These are phyloP conservation scores for Chrysocyon brachyurus DNA, from an alignment of 2,797 vertebrate species.

Conservation along the genomic window DNA sequence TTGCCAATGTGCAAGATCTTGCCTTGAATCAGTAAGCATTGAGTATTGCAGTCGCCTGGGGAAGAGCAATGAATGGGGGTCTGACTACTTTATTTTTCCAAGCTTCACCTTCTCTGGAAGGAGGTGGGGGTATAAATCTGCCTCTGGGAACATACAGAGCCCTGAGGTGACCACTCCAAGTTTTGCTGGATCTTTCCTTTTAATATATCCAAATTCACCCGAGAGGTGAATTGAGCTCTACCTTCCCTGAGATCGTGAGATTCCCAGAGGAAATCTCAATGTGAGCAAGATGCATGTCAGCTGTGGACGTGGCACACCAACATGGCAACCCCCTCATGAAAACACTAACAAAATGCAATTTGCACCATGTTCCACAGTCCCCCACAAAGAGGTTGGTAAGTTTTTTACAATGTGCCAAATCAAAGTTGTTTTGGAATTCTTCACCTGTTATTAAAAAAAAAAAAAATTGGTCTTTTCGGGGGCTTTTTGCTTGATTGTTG, in stretches of 20 bases:
- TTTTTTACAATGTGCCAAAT: neutral
- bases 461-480: neutral
- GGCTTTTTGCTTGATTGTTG: neutral
- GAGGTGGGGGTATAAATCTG: neutral
- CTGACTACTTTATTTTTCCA: neutral
- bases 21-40: neutral
- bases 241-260: neutral
- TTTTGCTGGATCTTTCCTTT: neutral
- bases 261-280: neutral
- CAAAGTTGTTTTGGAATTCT: neutral
- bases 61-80: neutral
- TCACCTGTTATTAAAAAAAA: neutral
- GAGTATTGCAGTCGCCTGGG: neutral
- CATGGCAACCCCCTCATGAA: slow-evolving; percentile 15
- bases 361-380: neutral
- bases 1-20: neutral
- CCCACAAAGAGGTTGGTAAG: neutral
- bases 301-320: neutral
- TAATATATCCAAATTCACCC: neutral
- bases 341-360: slow-evolving; percentile 3
- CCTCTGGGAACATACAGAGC: neutral
- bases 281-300: neutral
- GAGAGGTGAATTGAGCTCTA: neutral
- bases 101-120: neutral
- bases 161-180: neutral